These are phyloP conservation scores for Notothenia coriiceps DNA, from an alignment of 2,113 vertebrate genomes.

Conservation along the genomic window DNA sequence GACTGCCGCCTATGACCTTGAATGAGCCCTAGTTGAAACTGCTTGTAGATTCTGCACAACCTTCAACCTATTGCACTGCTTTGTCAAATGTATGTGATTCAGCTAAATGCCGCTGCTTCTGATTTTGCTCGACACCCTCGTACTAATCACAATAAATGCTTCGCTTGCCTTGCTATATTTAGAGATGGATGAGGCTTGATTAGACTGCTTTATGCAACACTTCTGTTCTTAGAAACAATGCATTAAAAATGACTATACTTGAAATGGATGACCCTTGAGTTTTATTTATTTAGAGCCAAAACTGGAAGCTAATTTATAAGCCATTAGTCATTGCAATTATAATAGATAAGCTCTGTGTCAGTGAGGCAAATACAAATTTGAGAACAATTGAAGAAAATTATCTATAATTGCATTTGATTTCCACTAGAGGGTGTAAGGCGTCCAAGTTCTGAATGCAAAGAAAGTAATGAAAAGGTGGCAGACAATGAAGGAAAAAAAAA, in stretches of 20 bases:
- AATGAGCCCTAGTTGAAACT: slow-evolving; percentile 16
- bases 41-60: slow-evolving; percentile 39
- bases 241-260: slow-evolving; percentile 70
- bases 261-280: slow-evolving; percentile 44
- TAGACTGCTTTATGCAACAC: slow-evolving; percentile 36
- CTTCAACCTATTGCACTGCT: slow-evolving; percentile 46
- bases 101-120: slow-evolving; percentile 18
- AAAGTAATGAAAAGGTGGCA: slow-evolving; percentile 2
- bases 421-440: slow-evolving; percentile 70
- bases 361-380: slow-evolving; percentile 14
- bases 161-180: slow-evolving; percentile 43
- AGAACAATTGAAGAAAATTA: slow-evolving; percentile 24
- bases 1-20: slow-evolving; percentile 20
- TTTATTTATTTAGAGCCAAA: slow-evolving; percentile 42
- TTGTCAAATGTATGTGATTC: slow-evolving; percentile 38
- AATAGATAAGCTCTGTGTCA: slow-evolving; percentile 17
- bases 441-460: slow-evolving; percentile 23
- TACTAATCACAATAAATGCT: slow-evolving; percentile 50
- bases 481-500: neutral
- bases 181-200: slow-evolving; percentile 23
- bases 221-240: slow-evolving; percentile 54
- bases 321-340: slow-evolving; percentile 22
- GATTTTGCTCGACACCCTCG: slow-evolving; percentile 18
- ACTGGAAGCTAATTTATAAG: slow-evolving; percentile 30
- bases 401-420: slow-evolving; percentile 27